Percentiles rank a stretch among this genome's conserved stretches.
Evolutionary conservation across 2,797 vertebrate species (phyloP).

Genomic region (Philypnodon macrostomus): DNA sequence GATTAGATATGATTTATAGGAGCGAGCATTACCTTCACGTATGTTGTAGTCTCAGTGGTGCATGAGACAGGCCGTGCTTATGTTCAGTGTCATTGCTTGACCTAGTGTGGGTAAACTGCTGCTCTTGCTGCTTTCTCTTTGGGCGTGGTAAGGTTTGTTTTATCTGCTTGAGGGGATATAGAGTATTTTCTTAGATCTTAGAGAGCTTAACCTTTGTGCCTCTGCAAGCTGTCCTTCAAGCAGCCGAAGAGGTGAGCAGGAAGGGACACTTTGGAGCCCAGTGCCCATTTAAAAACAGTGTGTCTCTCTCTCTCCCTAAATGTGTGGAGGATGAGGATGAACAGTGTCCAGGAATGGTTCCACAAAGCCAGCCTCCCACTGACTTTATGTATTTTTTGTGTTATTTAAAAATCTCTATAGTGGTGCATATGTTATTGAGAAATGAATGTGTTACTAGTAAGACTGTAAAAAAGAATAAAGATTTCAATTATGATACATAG

Average conservation of each 20-base stretch:
- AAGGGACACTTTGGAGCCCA: too few species aligned
- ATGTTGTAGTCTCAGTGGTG: slow-evolving; percentile 3
- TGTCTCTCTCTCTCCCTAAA: background rate
- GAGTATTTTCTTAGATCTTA: slow-evolving; percentile 19
- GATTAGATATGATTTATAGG: too few species aligned
- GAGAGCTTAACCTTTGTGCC: slow-evolving; percentile 5
- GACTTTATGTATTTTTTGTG: background rate
- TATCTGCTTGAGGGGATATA: slow-evolving; percentile 5
- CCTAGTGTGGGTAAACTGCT: background rate
- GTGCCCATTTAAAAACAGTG: slow-evolving; percentile 4
- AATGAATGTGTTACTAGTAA: too few species aligned
- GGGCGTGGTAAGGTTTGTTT: slow-evolving; percentile 7
- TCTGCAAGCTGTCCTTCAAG: slow-evolving; percentile 12
- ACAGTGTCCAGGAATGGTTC: background rate
- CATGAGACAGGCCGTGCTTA: background rate
- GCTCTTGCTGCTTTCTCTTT: slow-evolving; percentile 1
- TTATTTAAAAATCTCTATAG: too few species aligned
- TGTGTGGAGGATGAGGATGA: too few species aligned
- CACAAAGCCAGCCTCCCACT: background rate
- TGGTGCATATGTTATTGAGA: too few species aligned
- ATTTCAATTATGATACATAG: too few species aligned
- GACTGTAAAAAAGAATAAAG: too few species aligned
- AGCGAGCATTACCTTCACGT: too few species aligned
- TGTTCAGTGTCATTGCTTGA: slow-evolving; percentile 6
- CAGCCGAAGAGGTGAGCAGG: background rate